Percentiles rank a stretch among this genome's conserved stretches.
These are phyloP conservation scores for Diploptera punctata DNA, from an alignment of 2,888 invertebrate species.

Conservation along the genomic window DNA sequence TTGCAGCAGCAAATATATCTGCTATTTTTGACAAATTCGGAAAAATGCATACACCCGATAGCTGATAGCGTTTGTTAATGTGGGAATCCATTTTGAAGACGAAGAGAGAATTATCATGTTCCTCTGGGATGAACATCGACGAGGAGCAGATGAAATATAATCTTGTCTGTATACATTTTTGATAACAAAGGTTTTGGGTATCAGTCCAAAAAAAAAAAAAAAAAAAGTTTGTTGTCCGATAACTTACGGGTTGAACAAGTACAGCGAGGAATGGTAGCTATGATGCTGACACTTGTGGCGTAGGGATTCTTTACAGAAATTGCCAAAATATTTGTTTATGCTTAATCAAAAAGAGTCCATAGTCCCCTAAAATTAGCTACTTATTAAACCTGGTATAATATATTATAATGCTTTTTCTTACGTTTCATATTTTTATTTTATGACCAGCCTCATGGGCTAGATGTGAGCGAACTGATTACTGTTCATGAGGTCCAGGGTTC, in stretches of 20 bases:
- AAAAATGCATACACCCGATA: no score
- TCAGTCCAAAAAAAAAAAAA: no score
- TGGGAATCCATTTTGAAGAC: background rate
- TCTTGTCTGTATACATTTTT: background rate
- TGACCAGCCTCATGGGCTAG: no score
- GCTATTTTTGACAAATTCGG: background rate
- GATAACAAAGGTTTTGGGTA: background rate
- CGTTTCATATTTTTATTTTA: no score
- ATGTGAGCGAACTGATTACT: no score
- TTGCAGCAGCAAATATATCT: background rate
- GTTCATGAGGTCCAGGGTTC: no score
- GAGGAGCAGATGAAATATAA: background rate
- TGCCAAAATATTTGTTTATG: background rate
- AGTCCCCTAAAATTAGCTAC: no score
- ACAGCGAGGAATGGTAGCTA: background rate
- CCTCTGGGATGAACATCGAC: no score
- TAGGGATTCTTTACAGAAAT: background rate
- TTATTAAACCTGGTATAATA: no score
- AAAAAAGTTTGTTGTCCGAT: background rate
- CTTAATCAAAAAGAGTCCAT: no score
- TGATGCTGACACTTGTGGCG: background rate
- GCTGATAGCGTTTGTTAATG: background rate
- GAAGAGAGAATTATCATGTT: background rate
- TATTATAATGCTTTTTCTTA: no score
- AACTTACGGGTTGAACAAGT: background rate